phyloP scores from a whole-genome alignment of 2,888 invertebrate species.

The Nomada flava region DNA sequence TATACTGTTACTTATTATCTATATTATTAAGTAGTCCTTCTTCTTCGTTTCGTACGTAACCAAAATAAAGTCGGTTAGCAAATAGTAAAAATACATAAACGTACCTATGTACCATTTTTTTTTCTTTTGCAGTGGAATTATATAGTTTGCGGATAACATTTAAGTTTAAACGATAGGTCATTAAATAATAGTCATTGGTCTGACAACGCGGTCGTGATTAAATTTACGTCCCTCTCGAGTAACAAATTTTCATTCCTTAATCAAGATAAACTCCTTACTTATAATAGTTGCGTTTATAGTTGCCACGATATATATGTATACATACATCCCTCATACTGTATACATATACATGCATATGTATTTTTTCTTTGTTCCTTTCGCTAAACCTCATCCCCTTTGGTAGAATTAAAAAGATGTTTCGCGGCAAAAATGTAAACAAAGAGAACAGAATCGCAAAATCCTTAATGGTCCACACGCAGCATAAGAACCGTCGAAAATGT shows the following conservation, averaged over 20 bases:
- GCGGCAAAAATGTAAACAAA: neutral
- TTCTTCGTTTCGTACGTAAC: slow-evolving; percentile 76
- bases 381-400: slow-evolving; percentile 66
- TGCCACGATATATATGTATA: slow-evolving; percentile 56
- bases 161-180: slow-evolving; percentile 74
- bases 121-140: slow-evolving; percentile 67
- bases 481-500: slow-evolving; percentile 13
- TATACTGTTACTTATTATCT: slow-evolving; percentile 60
- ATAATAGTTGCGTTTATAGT: slow-evolving; percentile 54
- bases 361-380: slow-evolving; percentile 35
- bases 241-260: slow-evolving; percentile 58
- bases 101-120: slow-evolving; percentile 66
- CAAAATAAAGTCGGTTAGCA: slow-evolving; percentile 78
- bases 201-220: slow-evolving; percentile 78
- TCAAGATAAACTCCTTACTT: slow-evolving; percentile 58
- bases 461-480: slow-evolving; percentile 36
- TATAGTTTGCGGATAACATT: slow-evolving; percentile 67
- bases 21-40: slow-evolving; percentile 79
- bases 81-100: slow-evolving; percentile 80
- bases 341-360: slow-evolving; percentile 29
- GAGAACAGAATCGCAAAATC: slow-evolving; percentile 13
- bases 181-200: slow-evolving; percentile 83
- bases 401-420: slow-evolving; percentile 60
- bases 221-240: slow-evolving; percentile 59
- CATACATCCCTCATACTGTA: slow-evolving; percentile 11